Evolutionary conservation across 2,888 invertebrate genomes (phyloP).

Genomic region (Alcis repandata): DNA sequence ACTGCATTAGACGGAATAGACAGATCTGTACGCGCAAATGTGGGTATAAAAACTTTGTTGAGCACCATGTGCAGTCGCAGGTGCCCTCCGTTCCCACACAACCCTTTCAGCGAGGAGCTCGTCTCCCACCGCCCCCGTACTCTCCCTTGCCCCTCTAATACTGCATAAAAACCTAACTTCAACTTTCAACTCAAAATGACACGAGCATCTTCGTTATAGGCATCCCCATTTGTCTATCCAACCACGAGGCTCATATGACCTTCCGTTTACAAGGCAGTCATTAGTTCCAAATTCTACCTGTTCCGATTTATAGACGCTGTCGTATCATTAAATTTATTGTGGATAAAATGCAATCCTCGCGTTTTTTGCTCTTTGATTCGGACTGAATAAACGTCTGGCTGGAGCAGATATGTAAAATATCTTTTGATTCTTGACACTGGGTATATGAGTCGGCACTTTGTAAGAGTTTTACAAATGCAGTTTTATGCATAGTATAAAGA

Average conservation of each 20-base stretch:
- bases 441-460: constrained; percentile 46
- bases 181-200: constrained; percentile 51
- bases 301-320: constrained; percentile 84
- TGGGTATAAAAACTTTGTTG: constrained; percentile 81
- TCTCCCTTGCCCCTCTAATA: constrained; percentile 62
- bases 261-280: constrained; percentile 56
- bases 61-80: constrained; percentile 86
- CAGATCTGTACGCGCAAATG: constrained; percentile 80
- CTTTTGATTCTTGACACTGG: constrained; percentile 42
- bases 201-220: constrained; percentile 30
- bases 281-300: constrained; percentile 85
- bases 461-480: constrained; percentile 26
- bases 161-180: constrained; percentile 67
- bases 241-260: constrained; percentile 48
- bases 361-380: constrained; percentile 76
- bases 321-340: constrained; percentile 87
- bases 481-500: constrained; percentile 30
- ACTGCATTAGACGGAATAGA: constrained; percentile 73
- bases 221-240: constrained; percentile 40
- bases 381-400: constrained; percentile 59
- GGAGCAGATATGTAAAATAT: constrained; percentile 47
- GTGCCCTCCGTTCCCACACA: constrained; percentile 87
- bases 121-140: constrained; percentile 66
- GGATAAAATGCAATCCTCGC: constrained; percentile 83
- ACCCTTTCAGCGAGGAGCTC: constrained; percentile 81